Evolutionary conservation across 1,140 invertebrate species (phyloP).

Genomic region (Macrocentrus cingulum): DNA sequence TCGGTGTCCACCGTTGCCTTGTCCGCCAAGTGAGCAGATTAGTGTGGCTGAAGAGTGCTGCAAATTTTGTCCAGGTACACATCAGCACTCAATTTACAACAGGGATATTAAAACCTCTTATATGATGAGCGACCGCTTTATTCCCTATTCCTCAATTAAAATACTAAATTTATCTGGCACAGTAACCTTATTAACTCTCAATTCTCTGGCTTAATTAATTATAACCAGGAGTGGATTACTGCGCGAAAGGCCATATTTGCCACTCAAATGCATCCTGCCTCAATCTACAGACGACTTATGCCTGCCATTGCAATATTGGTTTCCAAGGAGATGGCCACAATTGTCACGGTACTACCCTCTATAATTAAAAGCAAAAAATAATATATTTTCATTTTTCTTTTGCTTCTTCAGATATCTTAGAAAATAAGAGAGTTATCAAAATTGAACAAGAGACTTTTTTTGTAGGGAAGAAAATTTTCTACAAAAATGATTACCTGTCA

Average conservation of each 20-base stretch:
- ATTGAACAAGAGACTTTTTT: no score
- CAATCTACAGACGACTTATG: slow-evolving; percentile 81
- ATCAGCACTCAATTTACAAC: not conserved
- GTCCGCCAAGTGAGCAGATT: slow-evolving; percentile 75
- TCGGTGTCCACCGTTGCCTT: slow-evolving; percentile 78
- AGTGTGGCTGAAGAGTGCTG: slow-evolving; percentile 84
- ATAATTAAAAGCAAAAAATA: slow-evolving; percentile 6
- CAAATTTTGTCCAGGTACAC: slow-evolving; percentile 83
- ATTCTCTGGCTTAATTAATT: slow-evolving; percentile 43
- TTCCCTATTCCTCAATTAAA: not conserved
- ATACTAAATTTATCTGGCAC: not conserved
- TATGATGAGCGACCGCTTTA: no score
- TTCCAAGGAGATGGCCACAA: slow-evolving; percentile 78
- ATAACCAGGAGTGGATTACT: slow-evolving; percentile 81
- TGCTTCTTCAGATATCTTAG: no score
- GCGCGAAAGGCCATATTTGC: slow-evolving; percentile 80
- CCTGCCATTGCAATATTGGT: slow-evolving; percentile 80
- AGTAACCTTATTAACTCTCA: slow-evolving; percentile 18
- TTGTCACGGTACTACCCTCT: slow-evolving; percentile 67
- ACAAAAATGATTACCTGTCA: no score
- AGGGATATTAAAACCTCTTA: not conserved
- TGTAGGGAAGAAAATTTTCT: no score
- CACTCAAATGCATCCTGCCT: slow-evolving; percentile 82
- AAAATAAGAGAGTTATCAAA: no score
- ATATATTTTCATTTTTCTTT: not conserved